Percentiles rank a stretch among this genome's conserved stretches.
phyloP scores from a whole-genome alignment of 2,797 vertebrate genomes.

The Echiichthys vipera region DNA sequence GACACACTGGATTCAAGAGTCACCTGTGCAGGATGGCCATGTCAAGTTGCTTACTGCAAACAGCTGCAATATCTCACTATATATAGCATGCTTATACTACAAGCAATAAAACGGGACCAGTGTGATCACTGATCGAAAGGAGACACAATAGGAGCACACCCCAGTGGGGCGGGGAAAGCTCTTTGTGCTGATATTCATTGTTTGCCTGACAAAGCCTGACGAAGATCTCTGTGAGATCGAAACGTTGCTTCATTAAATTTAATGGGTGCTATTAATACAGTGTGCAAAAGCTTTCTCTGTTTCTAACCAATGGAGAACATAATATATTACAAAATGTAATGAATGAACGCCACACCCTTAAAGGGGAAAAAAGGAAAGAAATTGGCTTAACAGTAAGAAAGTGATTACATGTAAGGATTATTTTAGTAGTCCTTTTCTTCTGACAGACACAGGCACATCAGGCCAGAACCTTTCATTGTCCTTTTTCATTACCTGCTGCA shows the following conservation, averaged over 20 bases:
- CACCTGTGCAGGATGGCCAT: neutral
- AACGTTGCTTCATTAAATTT: conserved; percentile 71
- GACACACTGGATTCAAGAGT: neutral
- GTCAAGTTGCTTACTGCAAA: neutral
- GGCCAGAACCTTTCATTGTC: conserved; percentile 44
- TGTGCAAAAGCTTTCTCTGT: conserved; percentile 65
- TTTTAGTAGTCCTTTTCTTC: conserved; percentile 49
- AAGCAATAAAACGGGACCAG: neutral
- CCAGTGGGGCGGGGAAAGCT: conserved; percentile 17
- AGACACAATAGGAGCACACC: conserved; percentile 35
- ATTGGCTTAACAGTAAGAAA: conserved; percentile 44
- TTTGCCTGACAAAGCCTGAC: conserved; percentile 64
- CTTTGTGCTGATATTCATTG: conserved; percentile 65
- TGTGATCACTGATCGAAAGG: conserved; percentile 20
- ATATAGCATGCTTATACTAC: neutral
- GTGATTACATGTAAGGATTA: conserved; percentile 68
- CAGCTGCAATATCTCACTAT: neutral
- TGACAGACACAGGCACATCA: conserved; percentile 20
- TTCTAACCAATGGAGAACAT: conserved; percentile 57
- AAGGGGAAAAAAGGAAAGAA: conserved; percentile 54
- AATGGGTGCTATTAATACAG: conserved; percentile 70
- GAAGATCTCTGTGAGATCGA: conserved; percentile 59
- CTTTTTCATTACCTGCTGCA: conserved; percentile 54
- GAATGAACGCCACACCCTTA: conserved; percentile 61
- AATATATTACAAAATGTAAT: conserved; percentile 63